A percentile compares a stretch with the other conserved stretches of the same genome.
These are phyloP conservation scores for Malacoctenus gilli DNA, from an alignment of 2,797 vertebrate species.

Conservation along the genomic window DNA sequence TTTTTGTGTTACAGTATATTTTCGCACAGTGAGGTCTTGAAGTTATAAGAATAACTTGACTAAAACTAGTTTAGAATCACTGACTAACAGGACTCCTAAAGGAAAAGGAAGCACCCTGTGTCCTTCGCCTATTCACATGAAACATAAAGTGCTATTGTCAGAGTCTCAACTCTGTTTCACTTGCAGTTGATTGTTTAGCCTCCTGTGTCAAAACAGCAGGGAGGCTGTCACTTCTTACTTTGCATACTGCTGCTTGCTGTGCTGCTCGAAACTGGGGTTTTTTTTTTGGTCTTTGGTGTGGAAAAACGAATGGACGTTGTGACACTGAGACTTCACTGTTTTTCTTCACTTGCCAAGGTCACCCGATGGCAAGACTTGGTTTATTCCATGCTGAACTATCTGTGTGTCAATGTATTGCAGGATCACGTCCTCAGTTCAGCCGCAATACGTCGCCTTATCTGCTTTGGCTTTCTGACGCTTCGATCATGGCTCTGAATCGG, in stretches of 20 bases:
- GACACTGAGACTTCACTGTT: constrained; percentile 25
- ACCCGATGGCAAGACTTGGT: constrained; percentile 36
- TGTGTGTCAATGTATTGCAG: constrained; percentile 20
- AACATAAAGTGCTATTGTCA: constrained; percentile 71
- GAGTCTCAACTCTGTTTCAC: constrained; percentile 52
- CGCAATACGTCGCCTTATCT: constrained; percentile 43
- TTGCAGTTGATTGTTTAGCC: constrained; percentile 50
- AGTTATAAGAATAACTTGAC: constrained; percentile 23
- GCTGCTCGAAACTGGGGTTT: constrained; percentile 33
- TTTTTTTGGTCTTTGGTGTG: constrained; percentile 63
- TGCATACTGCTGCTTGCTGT: constrained; percentile 38
- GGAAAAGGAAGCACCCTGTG: constrained; percentile 36
- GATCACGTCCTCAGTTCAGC: constrained; percentile 38
- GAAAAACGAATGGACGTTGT: constrained; percentile 47
- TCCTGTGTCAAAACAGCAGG: constrained; percentile 23
- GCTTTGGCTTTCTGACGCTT: constrained; percentile 74
- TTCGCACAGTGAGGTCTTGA: constrained; percentile 35
- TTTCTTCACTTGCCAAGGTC: constrained; percentile 31
- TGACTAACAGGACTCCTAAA: constrained; percentile 42
- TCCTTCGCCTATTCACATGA: constrained; percentile 33
- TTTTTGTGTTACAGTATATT: constrained; percentile 27
- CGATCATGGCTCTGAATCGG: constrained; percentile 81
- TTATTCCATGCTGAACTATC: constrained; percentile 28
- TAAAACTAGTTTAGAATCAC: constrained; percentile 23
- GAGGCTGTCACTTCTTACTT: constrained; percentile 29